Evolutionary conservation across 2,113 vertebrate species (phyloP).

Genomic region (Equus przewalskii): DNA sequence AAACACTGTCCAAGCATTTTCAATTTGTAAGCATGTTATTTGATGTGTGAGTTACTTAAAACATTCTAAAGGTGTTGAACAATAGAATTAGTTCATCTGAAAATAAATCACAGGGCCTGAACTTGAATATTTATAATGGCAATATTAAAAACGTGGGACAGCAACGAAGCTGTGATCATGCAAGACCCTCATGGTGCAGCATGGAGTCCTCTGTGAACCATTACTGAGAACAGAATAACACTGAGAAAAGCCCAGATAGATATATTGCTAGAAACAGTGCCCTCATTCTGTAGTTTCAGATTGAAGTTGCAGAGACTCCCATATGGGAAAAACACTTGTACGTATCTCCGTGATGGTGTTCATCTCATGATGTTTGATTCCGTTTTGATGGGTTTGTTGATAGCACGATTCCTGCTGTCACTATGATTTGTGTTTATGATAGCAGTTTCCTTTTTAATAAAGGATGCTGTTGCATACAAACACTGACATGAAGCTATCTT

Average conservation of each 20-base stretch:
- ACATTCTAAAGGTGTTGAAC: constrained; percentile 46
- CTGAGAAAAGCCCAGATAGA: neutral
- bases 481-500: constrained; percentile 64
- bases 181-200: neutral
- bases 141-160: constrained; percentile 5
- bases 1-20: constrained; percentile 39
- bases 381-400: constrained; percentile 75
- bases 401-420: constrained; percentile 60
- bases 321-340: constrained; percentile 62
- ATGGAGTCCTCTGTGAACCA: constrained; percentile 17
- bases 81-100: constrained; percentile 20
- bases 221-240: constrained; percentile 51
- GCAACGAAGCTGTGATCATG: neutral
- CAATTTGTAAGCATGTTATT: constrained; percentile 64
- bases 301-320: constrained; percentile 61
- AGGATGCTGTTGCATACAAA: constrained; percentile 68
- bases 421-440: constrained; percentile 76
- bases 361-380: constrained; percentile 70
- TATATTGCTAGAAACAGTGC: constrained; percentile 54
- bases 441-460: constrained; percentile 76
- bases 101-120: neutral
- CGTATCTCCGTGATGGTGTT: constrained; percentile 46
- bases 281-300: constrained; percentile 68
- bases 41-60: constrained; percentile 46
- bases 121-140: constrained; percentile 11